Evolutionary conservation across 2,113 vertebrate genomes (phyloP), one percentile per base, ranked within the genome.

Genomic region (Nesoenas mayeri): DNA sequence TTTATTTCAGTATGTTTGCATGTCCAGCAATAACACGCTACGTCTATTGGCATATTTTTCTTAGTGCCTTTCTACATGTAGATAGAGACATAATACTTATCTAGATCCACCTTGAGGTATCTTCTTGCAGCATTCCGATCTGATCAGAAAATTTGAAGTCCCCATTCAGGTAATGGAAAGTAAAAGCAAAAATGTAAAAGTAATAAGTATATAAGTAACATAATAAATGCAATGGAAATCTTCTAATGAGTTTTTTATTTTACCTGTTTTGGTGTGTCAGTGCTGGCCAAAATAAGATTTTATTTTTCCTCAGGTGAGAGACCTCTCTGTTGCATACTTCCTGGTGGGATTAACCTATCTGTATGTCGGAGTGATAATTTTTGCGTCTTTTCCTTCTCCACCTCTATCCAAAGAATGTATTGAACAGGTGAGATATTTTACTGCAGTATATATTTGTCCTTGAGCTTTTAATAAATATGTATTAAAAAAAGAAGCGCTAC

Each of bases 341-440:
- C 97, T 99, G 48, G 99, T 99, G 47, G 99, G 99, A 14, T 78
- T 99, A 84, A 99, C 99, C 1, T 99, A 99, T 42, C 95, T 99
- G 5, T 99, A 99, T 69, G 99, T 99, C 12, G 99, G 99, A 44
- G 95, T 99, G 79, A 89, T 99, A 95, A 98, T 99, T 96, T 99
- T 99, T 97, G 98, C 98, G 72, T 96, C 98, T 65, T 99, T 99
- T 93, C 99, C 99, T 25, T 99, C 99, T 26, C 99, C 99, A 20
- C 99, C 99, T 10, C 96, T 99, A 81, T 97, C 96, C 72, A 99
- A 99, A 98, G 98, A 99, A 19, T 99, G 99, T 74, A 99, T 99
- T 85, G 98, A 99, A 89, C 98, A 99, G 97, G 99, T 99, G 98
- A 98, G 79, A 7, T 69, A 32, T 13, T 88, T 80, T 83, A 64